phyloP scores from a whole-genome alignment of 2,888 invertebrate species.

The Chironomus riparius region DNA sequence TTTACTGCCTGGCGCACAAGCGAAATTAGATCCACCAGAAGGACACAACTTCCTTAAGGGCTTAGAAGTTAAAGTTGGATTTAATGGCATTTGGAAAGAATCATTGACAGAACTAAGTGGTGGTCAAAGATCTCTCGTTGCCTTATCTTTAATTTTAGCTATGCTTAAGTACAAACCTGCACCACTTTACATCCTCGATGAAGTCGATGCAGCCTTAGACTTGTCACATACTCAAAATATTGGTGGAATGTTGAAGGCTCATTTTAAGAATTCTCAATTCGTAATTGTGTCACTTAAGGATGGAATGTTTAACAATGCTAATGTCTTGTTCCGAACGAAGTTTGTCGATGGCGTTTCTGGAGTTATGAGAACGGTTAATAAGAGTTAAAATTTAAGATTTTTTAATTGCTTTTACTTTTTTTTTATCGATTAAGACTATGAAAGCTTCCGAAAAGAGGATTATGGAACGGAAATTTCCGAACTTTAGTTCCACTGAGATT shows the following conservation, averaged over 20 bases:
- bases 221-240: slow-evolving; percentile 98
- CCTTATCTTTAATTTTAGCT: slow-evolving; percentile 89
- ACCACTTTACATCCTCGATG: slow-evolving; percentile 96
- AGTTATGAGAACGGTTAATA: slow-evolving; percentile 56
- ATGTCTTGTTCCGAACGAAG: slow-evolving; percentile 88
- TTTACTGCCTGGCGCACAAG: slow-evolving; percentile 82
- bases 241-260: slow-evolving; percentile 83
- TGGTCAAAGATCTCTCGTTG: slow-evolving; percentile 92
- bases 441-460: neutral
- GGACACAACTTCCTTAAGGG: slow-evolving; percentile 72
- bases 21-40: slow-evolving; percentile 61
- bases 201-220: slow-evolving; percentile 97
- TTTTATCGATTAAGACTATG: neutral
- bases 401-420: neutral
- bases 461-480: neutral
- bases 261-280: slow-evolving; percentile 91
- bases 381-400: neutral
- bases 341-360: slow-evolving; percentile 94
- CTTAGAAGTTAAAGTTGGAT: slow-evolving; percentile 83
- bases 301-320: slow-evolving; percentile 99
- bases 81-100: slow-evolving; percentile 93
- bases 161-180: slow-evolving; percentile 97
- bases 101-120: slow-evolving; percentile 92
- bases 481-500: neutral
- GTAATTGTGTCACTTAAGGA: slow-evolving; percentile 97